Evolutionary conservation across 1,140 invertebrate species (phyloP), one percentile per base, ranked within the genome.

Genomic region (Microplitis mediator): DNA sequence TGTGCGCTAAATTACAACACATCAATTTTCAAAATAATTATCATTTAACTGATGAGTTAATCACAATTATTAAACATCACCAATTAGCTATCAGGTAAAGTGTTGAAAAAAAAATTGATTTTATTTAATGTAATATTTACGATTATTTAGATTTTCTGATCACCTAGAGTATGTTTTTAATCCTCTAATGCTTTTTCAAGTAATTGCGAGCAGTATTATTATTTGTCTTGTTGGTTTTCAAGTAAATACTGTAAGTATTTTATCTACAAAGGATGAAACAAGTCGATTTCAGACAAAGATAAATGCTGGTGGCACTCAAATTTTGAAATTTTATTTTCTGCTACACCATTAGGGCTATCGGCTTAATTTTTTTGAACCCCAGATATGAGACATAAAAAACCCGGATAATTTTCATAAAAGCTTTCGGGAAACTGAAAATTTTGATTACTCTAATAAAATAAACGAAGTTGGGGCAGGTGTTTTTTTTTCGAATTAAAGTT

Each of bases 201-300:
- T 77, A 14, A 16, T 82, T 32, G 70, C 77, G n/a, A 82, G 81
- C 54, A 81, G 75, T 69, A 13, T 81, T 2, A 75, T 82, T 61
- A 76, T 82, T 31, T 82, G 81, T 75, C 56, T 82, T 32, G 78
- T 82, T 45, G 80, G 78, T 39, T 58, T 82, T 31, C 81, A 82
- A 74, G 65, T 80, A 23, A 75, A 74, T 36, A 60, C 62, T 13
- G 76, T 80, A 60, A 74, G 76, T 61, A 70, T 36, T 64, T 34
- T 34, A 65, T 60, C 63, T 8, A 23, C 23, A 23, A 23, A 2
- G 23, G 2, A 23, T 23, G 23, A 23, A 23, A 23, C 23, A 23
- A 23, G 23, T 1, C 23, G 23, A 23, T 23, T 23, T 23, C 23
- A 23, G 23, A 23, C 0, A 23, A 23, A 23, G 23, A 23, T 23